These are phyloP conservation scores for Rhizoglyphus robini DNA, from an alignment of 1,140 invertebrate species.

Conservation along the genomic window DNA sequence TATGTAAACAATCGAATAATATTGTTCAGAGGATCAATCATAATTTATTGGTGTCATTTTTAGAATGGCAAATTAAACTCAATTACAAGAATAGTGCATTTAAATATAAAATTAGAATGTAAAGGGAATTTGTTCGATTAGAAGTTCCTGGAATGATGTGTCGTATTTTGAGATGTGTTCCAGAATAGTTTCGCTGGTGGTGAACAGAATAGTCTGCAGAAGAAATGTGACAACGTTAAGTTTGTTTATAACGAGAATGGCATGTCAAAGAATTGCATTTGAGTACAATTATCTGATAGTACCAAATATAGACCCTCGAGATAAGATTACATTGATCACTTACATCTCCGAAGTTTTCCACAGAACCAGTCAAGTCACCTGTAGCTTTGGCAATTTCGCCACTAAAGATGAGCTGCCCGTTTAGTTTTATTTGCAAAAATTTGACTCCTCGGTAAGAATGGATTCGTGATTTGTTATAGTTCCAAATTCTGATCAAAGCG, in stretches of 20 bases:
- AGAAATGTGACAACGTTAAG: no score
- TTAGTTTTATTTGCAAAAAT: conserved; percentile 52
- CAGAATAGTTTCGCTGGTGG: conserved; percentile 54
- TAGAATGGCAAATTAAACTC: no score
- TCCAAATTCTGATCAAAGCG: conserved; percentile 64
- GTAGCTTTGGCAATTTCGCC: conserved; percentile 64
- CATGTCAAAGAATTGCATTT: not conserved
- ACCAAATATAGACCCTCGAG: no score
- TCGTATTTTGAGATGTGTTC: conserved; percentile 57
- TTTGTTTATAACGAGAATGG: not conserved
- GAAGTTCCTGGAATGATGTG: conserved; percentile 42
- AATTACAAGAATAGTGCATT: no score
- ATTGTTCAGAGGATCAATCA: no score
- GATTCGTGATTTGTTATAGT: conserved; percentile 71
- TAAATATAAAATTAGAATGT: no score
- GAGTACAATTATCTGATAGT: no score
- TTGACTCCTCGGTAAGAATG: conserved; percentile 59
- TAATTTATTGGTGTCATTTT: no score
- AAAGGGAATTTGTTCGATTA: conserved; percentile 6
- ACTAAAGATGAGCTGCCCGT: conserved; percentile 51
- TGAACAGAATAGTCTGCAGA: conserved; percentile 67
- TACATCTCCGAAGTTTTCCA: conserved; percentile 62
- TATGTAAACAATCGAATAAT: no score
- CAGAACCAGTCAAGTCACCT: conserved; percentile 51
- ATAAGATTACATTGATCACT: conserved; percentile 29